These are phyloP conservation scores for Patella depressa DNA, from an alignment of 2,888 invertebrate species.

Conservation along the genomic window DNA sequence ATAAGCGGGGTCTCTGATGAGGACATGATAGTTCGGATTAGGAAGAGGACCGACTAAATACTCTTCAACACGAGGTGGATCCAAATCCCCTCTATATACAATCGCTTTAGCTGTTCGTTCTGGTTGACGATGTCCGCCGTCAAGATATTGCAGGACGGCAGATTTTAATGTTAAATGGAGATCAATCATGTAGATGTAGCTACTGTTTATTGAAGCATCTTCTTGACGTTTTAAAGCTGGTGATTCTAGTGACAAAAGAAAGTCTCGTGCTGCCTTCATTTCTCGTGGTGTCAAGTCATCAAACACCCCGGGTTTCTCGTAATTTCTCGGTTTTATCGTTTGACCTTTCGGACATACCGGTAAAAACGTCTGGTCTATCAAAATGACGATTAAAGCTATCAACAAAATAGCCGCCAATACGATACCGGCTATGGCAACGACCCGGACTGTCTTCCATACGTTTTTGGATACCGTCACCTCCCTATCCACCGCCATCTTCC, in stretches of 20 bases:
- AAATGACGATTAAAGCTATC: not conserved
- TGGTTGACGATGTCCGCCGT: constrained; percentile 48
- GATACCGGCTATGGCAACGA: not conserved
- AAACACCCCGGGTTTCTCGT: constrained; percentile 51
- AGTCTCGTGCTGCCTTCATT: constrained; percentile 50
- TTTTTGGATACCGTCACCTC: not conserved
- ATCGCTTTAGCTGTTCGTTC: constrained; percentile 57
- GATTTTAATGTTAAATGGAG: constrained; percentile 54
- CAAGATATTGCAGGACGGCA: constrained; percentile 48
- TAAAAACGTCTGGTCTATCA: constrained; percentile 19
- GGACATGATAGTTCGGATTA: constrained; percentile 44
- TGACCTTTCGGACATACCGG: constrained; percentile 47
- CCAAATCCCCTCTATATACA: constrained; percentile 55
- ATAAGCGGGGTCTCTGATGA: constrained; percentile 53
- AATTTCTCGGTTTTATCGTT: constrained; percentile 39
- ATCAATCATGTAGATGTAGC: constrained; percentile 60
- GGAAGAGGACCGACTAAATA: constrained; percentile 61
- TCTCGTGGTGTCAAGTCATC: constrained; percentile 55
- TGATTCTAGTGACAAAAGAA: constrained; percentile 41
- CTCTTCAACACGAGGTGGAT: constrained; percentile 57
- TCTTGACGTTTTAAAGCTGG: constrained; percentile 47
- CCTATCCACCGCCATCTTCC: not conserved
- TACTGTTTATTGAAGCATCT: constrained; percentile 47
- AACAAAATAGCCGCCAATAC: not conserved
- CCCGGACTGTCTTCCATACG: not conserved